phyloP scores from a whole-genome alignment of 2,888 invertebrate species.

The Lithophane leautieri region DNA sequence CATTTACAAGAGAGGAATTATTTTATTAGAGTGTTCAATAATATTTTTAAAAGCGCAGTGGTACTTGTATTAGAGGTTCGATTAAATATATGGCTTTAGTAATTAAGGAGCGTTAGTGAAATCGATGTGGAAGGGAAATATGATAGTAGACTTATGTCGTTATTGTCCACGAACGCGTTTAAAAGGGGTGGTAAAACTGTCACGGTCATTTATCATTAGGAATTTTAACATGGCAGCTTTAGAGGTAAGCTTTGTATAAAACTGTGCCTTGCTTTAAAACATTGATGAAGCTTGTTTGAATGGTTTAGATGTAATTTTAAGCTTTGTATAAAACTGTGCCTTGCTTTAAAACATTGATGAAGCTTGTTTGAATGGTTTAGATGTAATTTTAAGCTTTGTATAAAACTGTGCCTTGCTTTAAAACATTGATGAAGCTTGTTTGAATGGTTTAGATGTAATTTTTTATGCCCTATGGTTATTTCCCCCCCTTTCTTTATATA shows the following conservation, averaged over 20 bases:
- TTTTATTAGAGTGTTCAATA: not conserved
- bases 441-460: too few relatives aligned
- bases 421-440: not conserved
- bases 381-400: not conserved
- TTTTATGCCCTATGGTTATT: too few relatives aligned
- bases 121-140: conserved; percentile 22
- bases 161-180: conserved; percentile 19
- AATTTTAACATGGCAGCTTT: conserved; percentile 28
- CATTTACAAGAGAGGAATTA: not conserved
- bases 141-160: conserved; percentile 17
- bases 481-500: too few relatives aligned
- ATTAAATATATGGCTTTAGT: not conserved
- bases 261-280: not conserved
- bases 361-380: not conserved
- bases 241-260: not conserved
- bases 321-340: not conserved
- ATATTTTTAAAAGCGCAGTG: too few relatives aligned
- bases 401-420: not conserved
- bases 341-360: not conserved
- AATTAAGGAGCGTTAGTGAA: conserved; percentile 18
- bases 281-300: not conserved
- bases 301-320: too few relatives aligned
- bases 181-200: conserved; percentile 33
- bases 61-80: too few relatives aligned
- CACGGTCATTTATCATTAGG: conserved; percentile 36